Evolutionary conservation across 1,140 invertebrate genomes (phyloP).

Genomic region (Drosophila tropicalis): DNA sequence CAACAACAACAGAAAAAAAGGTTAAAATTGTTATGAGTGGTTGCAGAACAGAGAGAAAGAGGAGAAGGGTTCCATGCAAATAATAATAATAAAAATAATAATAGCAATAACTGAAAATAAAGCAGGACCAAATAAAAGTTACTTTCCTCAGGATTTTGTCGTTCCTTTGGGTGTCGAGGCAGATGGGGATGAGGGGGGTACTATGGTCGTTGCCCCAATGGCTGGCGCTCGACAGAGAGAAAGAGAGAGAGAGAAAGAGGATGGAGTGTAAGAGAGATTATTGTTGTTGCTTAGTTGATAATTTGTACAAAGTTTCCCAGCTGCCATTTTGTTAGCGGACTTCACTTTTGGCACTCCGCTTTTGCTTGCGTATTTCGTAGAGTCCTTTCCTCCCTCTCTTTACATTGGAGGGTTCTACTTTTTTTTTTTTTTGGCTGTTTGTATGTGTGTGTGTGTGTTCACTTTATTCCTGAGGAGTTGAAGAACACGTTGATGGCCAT

Average conservation of each 20-base stretch:
- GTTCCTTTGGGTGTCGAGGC: constrained; percentile 3
- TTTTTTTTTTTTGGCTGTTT: background rate
- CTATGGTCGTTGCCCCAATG: too few relatives aligned
- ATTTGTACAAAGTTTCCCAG: constrained; percentile 68
- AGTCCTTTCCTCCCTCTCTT: constrained; percentile 9
- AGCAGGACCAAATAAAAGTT: constrained; percentile 58
- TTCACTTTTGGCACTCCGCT: constrained; percentile 10
- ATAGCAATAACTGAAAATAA: constrained; percentile 64
- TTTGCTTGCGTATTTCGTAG: constrained; percentile 6
- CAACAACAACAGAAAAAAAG: constrained; percentile 29
- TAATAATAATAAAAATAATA: constrained; percentile 76
- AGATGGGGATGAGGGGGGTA: too few relatives aligned
- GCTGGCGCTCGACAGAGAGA: too few relatives aligned
- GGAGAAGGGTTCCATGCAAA: constrained; percentile 52
- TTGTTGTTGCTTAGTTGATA: constrained; percentile 74
- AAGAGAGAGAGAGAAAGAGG: too few relatives aligned
- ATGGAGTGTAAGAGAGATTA: constrained; percentile 37
- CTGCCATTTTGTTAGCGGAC: constrained; percentile 44
- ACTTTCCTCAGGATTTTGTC: constrained; percentile 37
- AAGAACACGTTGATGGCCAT: constrained; percentile 65
- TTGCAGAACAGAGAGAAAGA: background rate
- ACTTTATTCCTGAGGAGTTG: constrained; percentile 37
- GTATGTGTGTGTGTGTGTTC: constrained; percentile 15
- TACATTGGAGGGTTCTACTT: constrained; percentile 6
- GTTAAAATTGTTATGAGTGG: constrained; percentile 61